Conservation (phyloP, 2,888 invertebrate species). For the Agonopterix arenella region DNA sequence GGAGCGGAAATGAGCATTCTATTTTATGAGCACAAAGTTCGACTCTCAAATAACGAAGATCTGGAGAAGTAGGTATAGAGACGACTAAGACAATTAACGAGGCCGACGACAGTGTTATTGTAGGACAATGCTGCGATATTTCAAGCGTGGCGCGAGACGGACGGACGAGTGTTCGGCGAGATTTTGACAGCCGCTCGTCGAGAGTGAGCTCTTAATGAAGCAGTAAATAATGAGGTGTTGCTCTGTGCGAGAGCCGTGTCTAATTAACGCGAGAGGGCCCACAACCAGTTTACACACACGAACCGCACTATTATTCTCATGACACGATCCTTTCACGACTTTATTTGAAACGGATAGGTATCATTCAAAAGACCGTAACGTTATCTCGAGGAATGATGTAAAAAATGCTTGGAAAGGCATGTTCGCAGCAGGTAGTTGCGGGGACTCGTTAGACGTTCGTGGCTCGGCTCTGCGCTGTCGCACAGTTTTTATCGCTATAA, state of each 20-base stretch:
- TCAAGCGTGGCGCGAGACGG: slow-evolving; percentile 38
- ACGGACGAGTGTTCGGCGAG: slow-evolving; percentile 53
- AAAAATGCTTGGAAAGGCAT: slow-evolving; percentile 31
- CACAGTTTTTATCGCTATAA: slow-evolving; percentile 57
- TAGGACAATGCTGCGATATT: slow-evolving; percentile 68
- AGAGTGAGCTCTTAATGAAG: slow-evolving; percentile 73
- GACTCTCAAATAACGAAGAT: slow-evolving; percentile 42
- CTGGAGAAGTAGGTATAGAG: slow-evolving; percentile 31
- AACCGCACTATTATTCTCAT: slow-evolving; percentile 21
- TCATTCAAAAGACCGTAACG: slow-evolving; percentile 30
- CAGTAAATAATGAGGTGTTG: slow-evolving; percentile 75
- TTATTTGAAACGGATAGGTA: slow-evolving; percentile 30
- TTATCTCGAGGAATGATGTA: slow-evolving; percentile 28
- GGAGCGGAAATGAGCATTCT: slow-evolving; percentile 44
- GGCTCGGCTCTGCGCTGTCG: slow-evolving; percentile 38
- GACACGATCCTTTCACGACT: slow-evolving; percentile 36
- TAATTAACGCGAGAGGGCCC: slow-evolving; percentile 60
- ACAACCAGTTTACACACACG: slow-evolving; percentile 42
- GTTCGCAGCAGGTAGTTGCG: slow-evolving; percentile 34
- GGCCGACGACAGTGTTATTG: slow-evolving; percentile 67
- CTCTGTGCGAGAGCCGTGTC: slow-evolving; percentile 55
- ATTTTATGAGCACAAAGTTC: slow-evolving; percentile 47
- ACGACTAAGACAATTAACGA: slow-evolving; percentile 62
- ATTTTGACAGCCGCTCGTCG: slow-evolving; percentile 69
- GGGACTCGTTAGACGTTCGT: slow-evolving; percentile 45